Percentiles rank a stretch among this genome's conserved stretches.
phyloP scores from a whole-genome alignment of 2,113 vertebrate species.

The human region DNA sequence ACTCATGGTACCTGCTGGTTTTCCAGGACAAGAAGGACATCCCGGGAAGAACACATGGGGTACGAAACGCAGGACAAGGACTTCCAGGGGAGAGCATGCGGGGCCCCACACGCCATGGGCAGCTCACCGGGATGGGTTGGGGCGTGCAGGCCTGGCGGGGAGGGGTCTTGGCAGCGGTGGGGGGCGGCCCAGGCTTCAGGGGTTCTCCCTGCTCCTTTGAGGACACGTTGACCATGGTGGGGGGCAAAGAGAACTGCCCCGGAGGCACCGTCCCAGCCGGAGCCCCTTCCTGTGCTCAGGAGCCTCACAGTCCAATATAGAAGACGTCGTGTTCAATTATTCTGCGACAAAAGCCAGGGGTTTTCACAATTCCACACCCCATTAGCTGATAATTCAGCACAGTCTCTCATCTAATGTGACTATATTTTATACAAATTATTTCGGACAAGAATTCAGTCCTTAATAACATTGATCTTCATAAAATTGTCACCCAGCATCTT shows the following conservation, averaged over 20 bases:
- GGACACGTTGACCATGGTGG: neutral
- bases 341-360: neutral
- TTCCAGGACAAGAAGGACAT: rapidly evolving
- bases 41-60: neutral
- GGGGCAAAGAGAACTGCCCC: neutral
- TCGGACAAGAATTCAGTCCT: conserved; percentile 48
- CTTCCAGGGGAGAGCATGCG: rapidly evolving
- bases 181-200: rapidly evolving
- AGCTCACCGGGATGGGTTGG: rapidly evolving
- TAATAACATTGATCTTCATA: conserved; percentile 69
- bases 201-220: rapidly evolving
- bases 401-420: conserved; percentile 60
- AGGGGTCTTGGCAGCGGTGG: rapidly evolving
- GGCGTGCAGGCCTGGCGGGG: too few relatives aligned
- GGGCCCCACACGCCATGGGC: rapidly evolving
- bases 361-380: neutral
- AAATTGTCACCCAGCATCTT: conserved; percentile 35
- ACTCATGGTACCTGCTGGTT: rapidly evolving
- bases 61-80: too few relatives aligned
- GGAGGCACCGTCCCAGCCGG: rapidly evolving
- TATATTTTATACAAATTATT: conserved; percentile 67
- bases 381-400: conserved; percentile 46
- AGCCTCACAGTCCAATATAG: rapidly evolving
- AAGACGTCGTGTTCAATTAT: neutral
- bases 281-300: neutral